These are phyloP conservation scores for Suricata suricatta DNA, from an alignment of 2,113 vertebrate species.

Conservation along the genomic window DNA sequence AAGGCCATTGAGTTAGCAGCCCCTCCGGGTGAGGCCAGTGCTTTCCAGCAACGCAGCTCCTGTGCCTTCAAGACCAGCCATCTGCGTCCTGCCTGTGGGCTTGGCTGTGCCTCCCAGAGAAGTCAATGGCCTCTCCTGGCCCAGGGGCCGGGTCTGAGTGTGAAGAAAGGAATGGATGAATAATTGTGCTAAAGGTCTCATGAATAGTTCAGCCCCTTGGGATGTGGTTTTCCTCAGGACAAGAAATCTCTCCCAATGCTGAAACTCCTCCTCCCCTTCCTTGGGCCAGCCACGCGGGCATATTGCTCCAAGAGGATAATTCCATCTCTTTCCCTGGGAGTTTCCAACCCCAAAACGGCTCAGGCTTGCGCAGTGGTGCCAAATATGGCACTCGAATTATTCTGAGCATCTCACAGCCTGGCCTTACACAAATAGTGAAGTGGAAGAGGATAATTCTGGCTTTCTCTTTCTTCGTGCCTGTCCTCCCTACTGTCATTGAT, in stretches of 20 bases:
- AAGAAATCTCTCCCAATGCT: neutral
- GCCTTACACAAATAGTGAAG: conserved; percentile 20
- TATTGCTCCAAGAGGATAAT: conserved; percentile 23
- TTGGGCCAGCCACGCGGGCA: neutral
- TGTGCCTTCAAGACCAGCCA: neutral
- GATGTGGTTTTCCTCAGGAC: neutral
- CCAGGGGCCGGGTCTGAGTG: neutral
- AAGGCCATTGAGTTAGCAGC: neutral
- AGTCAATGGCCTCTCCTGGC: neutral
- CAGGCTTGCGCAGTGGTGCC: conserved; percentile 31
- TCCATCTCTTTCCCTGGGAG: neutral
- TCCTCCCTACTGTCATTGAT: neutral
- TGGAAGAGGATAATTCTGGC: neutral
- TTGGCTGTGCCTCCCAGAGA: neutral
- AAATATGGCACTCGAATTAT: neutral
- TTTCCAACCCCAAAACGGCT: conserved; percentile 50
- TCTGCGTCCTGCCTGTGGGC: neutral
- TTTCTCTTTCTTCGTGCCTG: neutral
- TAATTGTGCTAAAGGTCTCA: neutral
- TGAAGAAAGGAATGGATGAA: too few species aligned
- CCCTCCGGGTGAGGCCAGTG: neutral
- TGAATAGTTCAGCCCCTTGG: neutral
- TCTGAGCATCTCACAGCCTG: conserved; percentile 40
- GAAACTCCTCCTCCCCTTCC: neutral
- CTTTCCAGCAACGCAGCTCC: neutral